These are phyloP conservation scores for Megalurothrips usitatus DNA, from an alignment of 2,888 invertebrate genomes.

Conservation along the genomic window DNA sequence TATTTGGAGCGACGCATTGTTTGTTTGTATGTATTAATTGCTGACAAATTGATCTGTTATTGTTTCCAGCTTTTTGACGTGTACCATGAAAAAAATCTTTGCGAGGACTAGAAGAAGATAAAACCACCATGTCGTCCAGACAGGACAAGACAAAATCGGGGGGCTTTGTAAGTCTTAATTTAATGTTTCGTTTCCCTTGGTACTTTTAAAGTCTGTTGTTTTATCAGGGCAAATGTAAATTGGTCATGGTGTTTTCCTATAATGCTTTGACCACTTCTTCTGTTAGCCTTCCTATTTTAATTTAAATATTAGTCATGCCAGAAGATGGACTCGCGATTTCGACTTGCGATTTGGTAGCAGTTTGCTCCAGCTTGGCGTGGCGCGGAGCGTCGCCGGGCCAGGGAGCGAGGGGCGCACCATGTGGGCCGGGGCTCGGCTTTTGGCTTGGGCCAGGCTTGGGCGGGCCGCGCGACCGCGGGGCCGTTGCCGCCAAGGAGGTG, in stretches of 20 bases:
- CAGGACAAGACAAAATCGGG: constrained; percentile 60
- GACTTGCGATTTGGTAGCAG: background rate
- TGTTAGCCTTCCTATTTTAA: background rate
- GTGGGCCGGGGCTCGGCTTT: background rate
- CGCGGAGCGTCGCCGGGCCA: background rate
- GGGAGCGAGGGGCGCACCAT: background rate
- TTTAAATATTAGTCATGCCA: background rate
- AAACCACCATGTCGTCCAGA: constrained; percentile 49
- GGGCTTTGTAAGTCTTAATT: constrained; percentile 55
- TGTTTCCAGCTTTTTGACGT: background rate
- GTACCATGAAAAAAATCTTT: background rate
- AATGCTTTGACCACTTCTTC: background rate
- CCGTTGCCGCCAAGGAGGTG: background rate
- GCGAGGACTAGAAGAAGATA: background rate
- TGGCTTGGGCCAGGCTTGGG: background rate
- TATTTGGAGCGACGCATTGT: background rate
- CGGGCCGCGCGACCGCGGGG: background rate
- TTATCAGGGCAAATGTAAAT: background rate
- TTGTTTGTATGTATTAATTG: background rate
- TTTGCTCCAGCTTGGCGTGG: background rate
- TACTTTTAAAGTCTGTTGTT: background rate
- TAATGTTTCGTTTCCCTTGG: constrained; percentile 27
- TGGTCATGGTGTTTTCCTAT: background rate
- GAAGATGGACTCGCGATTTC: background rate
- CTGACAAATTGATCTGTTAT: background rate